These are phyloP conservation scores for Fringilla coelebs DNA, from an alignment of 2,797 vertebrate genomes.

Conservation along the genomic window DNA sequence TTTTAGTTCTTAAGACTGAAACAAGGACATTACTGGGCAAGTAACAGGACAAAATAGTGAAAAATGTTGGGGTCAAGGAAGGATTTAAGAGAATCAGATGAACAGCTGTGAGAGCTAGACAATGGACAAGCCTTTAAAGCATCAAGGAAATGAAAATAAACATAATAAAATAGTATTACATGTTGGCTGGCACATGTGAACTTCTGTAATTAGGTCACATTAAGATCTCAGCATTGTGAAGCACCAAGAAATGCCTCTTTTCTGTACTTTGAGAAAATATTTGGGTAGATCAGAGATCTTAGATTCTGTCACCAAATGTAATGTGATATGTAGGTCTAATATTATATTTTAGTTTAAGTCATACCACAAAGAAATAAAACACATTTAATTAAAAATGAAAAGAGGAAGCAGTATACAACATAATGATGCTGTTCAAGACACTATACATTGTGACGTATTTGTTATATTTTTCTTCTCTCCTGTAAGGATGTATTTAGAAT, in stretches of 20 bases:
- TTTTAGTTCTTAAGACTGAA: not conserved
- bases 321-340: not conserved
- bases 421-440: not conserved
- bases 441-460: not conserved
- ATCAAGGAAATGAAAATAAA: not conserved
- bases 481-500: not conserved
- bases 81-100: not conserved
- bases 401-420: not conserved
- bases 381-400: not conserved
- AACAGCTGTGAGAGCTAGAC: not conserved
- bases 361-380: not conserved
- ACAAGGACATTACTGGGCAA: not conserved
- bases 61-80: not conserved
- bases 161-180: not conserved
- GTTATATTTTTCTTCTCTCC: not conserved
- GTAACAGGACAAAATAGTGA: not conserved
- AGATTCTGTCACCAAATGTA: not conserved
- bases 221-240: not conserved
- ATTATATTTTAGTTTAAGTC: not conserved
- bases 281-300: not conserved
- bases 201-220: not conserved
- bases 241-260: not conserved
- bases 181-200: not conserved
- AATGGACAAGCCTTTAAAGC: not conserved
- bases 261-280: not conserved